phyloP scores from a whole-genome alignment of 2,888 invertebrate species.

The Neoitamus cyanurus region DNA sequence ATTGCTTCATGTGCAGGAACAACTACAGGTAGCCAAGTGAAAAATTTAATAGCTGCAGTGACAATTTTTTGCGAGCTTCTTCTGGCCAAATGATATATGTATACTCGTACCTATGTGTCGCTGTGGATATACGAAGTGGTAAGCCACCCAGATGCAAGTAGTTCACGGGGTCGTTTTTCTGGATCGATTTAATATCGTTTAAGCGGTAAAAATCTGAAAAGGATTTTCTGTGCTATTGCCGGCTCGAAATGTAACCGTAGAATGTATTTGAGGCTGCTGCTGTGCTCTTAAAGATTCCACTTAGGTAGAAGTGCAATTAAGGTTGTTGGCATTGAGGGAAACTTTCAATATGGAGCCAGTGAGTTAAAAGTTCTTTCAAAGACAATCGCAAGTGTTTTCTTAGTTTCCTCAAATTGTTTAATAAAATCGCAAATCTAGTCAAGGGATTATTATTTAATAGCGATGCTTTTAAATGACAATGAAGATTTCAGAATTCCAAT shows the following conservation, averaged over 20 bases:
- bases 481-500: too few relatives aligned
- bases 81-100: background rate
- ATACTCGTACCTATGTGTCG: too few relatives aligned
- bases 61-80: constrained; percentile 19
- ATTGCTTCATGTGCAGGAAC: constrained; percentile 22
- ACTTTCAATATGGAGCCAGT: background rate
- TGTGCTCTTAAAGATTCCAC: background rate
- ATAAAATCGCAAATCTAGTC: too few relatives aligned
- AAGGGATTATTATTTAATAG: too few relatives aligned
- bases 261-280: background rate
- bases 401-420: background rate
- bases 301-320: background rate
- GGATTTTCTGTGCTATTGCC: background rate
- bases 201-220: background rate
- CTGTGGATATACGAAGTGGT: background rate
- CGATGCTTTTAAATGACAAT: too few relatives aligned
- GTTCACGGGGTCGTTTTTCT: background rate
- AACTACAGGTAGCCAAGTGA: constrained; percentile 19
- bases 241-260: background rate
- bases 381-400: background rate
- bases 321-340: background rate
- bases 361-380: background rate
- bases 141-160: background rate
- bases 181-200: background rate
- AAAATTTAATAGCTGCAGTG: constrained; percentile 15